Evolutionary conservation across 2,113 vertebrate genomes (phyloP).

Genomic region (Platichthys stellatus): DNA sequence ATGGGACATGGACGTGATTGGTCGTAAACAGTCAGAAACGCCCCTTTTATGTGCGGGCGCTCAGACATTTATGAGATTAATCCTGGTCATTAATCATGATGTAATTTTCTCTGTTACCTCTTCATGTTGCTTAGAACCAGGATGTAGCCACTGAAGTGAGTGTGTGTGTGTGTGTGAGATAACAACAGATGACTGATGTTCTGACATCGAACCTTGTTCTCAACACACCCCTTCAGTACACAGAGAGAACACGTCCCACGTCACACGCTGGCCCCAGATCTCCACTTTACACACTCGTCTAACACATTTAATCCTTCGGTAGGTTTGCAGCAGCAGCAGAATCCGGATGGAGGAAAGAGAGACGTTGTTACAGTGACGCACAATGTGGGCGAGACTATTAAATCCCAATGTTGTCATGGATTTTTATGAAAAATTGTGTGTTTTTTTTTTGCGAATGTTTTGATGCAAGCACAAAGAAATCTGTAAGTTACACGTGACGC

Average conservation of each 20-base stretch:
- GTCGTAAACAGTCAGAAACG: no score
- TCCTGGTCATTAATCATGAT: no score
- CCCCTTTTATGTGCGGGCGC: no score
- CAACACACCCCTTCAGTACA: slow-evolving; percentile 44
- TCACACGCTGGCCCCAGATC: neutral
- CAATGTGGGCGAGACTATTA: neutral
- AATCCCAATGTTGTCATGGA: neutral
- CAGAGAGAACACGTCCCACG: slow-evolving; percentile 9
- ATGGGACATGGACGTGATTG: no score
- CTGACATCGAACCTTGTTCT: neutral
- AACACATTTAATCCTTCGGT: neutral
- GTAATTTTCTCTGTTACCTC: neutral
- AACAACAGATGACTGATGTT: neutral
- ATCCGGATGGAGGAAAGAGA: no score
- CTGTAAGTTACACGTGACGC: neutral
- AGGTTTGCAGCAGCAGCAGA: neutral
- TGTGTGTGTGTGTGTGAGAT: neutral
- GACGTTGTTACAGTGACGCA: no score
- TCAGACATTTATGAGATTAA: no score
- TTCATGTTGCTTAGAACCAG: slow-evolving; percentile 12
- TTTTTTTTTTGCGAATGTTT: neutral
- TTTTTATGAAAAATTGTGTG: neutral
- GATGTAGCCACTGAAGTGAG: slow-evolving; percentile 8
- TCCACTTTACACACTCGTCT: neutral
- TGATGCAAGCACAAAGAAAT: neutral